Conservation (phyloP, 1,140 invertebrate species). For the Tribolium castaneum region DNA sequence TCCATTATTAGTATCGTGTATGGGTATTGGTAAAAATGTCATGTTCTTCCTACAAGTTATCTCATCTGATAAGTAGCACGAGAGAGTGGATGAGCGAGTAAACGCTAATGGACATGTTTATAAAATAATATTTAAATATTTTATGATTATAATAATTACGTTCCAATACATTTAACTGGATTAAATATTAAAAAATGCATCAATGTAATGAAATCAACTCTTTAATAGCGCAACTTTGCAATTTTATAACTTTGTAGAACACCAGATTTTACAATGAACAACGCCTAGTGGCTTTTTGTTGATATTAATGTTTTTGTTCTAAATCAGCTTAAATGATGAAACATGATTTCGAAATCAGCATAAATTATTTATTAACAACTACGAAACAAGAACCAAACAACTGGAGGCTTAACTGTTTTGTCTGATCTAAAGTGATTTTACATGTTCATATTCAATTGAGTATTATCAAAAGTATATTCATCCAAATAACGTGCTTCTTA, state of each 20-base stretch:
- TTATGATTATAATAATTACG: neutral
- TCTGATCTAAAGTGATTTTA: neutral
- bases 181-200: neutral
- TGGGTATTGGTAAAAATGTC: slow-evolving; percentile 11
- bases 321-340: neutral
- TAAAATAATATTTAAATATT: slow-evolving; percentile 20
- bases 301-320: neutral
- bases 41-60: slow-evolving; percentile 11
- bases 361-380: neutral
- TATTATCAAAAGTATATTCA: neutral
- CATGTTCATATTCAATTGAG: neutral
- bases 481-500: no score
- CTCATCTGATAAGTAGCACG: slow-evolving; percentile 27
- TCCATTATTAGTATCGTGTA: slow-evolving; percentile 24
- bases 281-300: no score
- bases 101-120: neutral
- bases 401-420: neutral
- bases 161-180: neutral
- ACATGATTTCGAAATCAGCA: neutral
- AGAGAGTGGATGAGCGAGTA: slow-evolving; percentile 2
- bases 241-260: no score
- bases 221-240: no score
- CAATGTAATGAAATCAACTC: neutral
- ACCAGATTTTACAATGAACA: no score
- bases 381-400: no score